phyloP scores from a whole-genome alignment of 2,797 vertebrate species.

The Enteromius viviparus region DNA sequence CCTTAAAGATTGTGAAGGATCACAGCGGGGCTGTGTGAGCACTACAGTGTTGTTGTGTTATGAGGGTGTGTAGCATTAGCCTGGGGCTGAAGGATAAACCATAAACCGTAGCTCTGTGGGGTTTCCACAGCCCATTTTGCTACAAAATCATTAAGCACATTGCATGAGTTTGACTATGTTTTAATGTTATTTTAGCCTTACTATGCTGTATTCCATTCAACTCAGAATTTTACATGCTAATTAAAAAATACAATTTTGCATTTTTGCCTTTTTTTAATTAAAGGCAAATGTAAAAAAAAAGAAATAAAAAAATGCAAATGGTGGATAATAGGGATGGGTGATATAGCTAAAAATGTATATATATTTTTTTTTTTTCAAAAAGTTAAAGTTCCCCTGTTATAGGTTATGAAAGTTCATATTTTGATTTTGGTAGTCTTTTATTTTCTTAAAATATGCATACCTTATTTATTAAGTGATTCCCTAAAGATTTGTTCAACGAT shows the following conservation, averaged over 20 bases:
- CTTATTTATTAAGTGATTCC: too few species aligned
- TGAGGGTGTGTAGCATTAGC: background rate
- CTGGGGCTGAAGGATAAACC: background rate
- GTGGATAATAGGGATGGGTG: background rate
- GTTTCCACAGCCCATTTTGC: background rate
- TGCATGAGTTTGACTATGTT: background rate
- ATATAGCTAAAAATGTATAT: background rate
- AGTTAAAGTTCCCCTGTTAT: background rate
- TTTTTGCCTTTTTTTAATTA: background rate
- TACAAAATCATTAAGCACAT: background rate
- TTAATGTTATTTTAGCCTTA: background rate
- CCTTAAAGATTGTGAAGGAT: background rate
- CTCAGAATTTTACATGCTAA: background rate
- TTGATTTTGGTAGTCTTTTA: too few species aligned
- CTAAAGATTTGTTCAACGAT: too few species aligned
- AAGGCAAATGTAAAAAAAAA: background rate
- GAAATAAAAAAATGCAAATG: background rate
- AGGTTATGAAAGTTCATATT: too few species aligned
- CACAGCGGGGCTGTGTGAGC: slow-evolving; percentile 7
- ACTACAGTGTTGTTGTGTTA: slow-evolving; percentile 4
- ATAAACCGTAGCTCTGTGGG: background rate
- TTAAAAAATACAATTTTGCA: too few species aligned
- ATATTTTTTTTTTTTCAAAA: background rate
- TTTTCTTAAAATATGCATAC: too few species aligned
- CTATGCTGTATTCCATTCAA: background rate